Percentiles rank a stretch among this genome's conserved stretches.
These are phyloP conservation scores for Macquaria australasica DNA, from an alignment of 2,113 vertebrate genomes.

Conservation along the genomic window DNA sequence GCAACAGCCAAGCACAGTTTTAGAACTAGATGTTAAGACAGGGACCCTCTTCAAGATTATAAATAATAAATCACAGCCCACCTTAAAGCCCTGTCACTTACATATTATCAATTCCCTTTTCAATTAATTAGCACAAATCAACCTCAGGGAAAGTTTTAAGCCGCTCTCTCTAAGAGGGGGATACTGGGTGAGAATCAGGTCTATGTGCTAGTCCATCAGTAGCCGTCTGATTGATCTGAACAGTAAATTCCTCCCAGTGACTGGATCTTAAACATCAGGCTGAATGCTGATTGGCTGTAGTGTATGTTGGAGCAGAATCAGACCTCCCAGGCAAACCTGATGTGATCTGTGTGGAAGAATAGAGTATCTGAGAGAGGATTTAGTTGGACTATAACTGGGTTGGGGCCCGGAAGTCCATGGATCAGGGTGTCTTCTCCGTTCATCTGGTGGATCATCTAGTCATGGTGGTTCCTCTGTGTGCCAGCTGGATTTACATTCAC, in stretches of 20 bases:
- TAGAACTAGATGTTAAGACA: too few relatives aligned
- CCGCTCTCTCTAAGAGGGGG: too few relatives aligned
- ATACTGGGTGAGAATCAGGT: too few relatives aligned
- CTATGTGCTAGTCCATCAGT: too few relatives aligned
- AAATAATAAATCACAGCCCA: too few relatives aligned
- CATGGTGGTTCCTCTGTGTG: background rate
- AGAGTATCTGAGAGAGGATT: background rate
- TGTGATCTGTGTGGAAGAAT: background rate
- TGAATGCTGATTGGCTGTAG: background rate
- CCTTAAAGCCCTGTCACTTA: too few relatives aligned
- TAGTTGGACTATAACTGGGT: background rate
- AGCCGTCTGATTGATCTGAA: background rate
- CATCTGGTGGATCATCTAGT: background rate
- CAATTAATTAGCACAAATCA: too few relatives aligned
- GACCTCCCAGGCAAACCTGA: background rate
- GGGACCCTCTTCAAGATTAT: too few relatives aligned
- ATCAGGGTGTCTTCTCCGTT: background rate
- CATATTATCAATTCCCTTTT: too few relatives aligned
- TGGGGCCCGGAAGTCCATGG: background rate
- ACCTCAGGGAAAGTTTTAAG: too few relatives aligned
- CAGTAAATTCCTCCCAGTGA: background rate
- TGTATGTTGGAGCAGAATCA: background rate
- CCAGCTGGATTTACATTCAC: constrained; percentile 59
- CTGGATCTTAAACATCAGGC: background rate
- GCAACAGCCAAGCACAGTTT: too few relatives aligned